A percentile compares a stretch with the other conserved stretches of the same genome.
These are phyloP conservation scores for Lasioglossum albipes DNA, from an alignment of 1,140 invertebrate genomes.

Conservation along the genomic window DNA sequence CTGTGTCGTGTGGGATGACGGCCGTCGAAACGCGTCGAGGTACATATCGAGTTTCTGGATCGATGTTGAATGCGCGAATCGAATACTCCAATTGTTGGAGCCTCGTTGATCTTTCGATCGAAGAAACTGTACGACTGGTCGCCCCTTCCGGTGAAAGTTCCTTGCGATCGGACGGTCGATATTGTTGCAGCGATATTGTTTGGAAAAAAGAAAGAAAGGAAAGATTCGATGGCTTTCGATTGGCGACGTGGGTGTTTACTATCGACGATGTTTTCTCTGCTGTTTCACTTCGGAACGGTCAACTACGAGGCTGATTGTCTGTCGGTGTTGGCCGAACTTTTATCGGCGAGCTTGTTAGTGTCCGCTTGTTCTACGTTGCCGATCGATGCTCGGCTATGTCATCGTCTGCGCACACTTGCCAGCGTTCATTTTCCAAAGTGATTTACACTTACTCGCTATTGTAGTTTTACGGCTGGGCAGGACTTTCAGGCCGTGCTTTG, in stretches of 20 bases:
- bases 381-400: no score
- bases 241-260: background rate
- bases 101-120: constrained; percentile 3
- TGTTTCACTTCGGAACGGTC: background rate
- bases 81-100: background rate
- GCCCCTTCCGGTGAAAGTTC: constrained; percentile 7
- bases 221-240: background rate
- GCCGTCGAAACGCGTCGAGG: background rate
- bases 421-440: no score
- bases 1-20: background rate
- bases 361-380: no score
- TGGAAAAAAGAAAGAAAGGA: no score
- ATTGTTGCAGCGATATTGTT: background rate
- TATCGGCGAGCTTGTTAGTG: no score
- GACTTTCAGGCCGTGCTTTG: no score
- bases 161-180: background rate
- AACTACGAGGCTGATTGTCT: no score
- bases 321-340: no score
- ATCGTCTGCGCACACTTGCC: no score
- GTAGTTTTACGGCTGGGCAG: no score
- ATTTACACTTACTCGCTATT: no score
- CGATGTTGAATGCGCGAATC: background rate
- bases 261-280: background rate
- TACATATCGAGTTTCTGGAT: constrained; percentile 1
- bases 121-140: background rate